Conservation (phyloP, 1,140 invertebrate species). For the Mesaphorura yosii region DNA sequence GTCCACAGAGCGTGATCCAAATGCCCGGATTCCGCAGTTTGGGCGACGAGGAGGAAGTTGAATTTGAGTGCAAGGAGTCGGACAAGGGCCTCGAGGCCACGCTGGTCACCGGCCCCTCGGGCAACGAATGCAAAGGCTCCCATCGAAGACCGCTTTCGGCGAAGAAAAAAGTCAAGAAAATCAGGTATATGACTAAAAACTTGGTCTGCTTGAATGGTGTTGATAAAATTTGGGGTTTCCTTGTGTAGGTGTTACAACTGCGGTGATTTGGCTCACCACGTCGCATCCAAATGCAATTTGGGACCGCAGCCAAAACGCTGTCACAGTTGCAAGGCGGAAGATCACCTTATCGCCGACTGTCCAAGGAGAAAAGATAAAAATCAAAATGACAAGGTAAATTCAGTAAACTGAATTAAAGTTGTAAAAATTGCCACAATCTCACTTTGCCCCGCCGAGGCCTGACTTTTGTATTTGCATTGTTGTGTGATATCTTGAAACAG, state of each 20-base stretch:
- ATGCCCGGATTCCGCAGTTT: conserved; percentile 76
- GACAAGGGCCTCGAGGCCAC: conserved; percentile 76
- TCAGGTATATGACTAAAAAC: conserved; percentile 51
- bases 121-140: conserved; percentile 63
- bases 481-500: conserved; percentile 4
- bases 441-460: neutral
- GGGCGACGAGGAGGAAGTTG: conserved; percentile 72
- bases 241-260: conserved; percentile 74
- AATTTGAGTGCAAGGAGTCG: conserved; percentile 70
- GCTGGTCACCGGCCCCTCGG: conserved; percentile 60
- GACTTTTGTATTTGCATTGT: neutral
- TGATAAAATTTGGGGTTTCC: conserved; percentile 8
- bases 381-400: conserved; percentile 23
- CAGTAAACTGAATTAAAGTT: neutral
- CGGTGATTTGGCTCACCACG: conserved; percentile 79
- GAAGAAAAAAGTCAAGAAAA: conserved; percentile 69
- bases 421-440: neutral
- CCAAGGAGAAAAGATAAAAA: conserved; percentile 37
- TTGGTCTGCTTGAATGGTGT: too few species aligned
- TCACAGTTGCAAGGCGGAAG: conserved; percentile 71
- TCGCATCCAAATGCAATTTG: conserved; percentile 71
- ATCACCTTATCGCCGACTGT: conserved; percentile 77
- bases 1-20: conserved; percentile 68
- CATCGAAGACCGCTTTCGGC: conserved; percentile 59
- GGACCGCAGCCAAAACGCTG: conserved; percentile 79